Conservation (phyloP, 2,797 vertebrate genomes). For the Tolypeutes matacus region DNA sequence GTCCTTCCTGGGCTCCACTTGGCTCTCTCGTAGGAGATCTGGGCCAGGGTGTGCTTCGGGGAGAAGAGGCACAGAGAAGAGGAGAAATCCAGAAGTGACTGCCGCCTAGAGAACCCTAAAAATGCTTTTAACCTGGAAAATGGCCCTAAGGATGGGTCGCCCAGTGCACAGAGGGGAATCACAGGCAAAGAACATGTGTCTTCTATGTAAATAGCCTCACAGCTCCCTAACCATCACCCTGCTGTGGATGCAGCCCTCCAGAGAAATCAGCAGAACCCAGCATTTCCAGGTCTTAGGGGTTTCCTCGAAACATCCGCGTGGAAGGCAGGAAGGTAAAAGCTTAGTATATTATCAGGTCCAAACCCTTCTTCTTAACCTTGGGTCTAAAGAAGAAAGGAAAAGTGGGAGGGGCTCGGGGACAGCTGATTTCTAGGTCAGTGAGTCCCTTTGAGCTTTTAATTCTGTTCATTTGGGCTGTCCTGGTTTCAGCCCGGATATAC, state of each 20-base stretch:
- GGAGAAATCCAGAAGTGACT: conserved; percentile 49
- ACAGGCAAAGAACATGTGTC: background rate
- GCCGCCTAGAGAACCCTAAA: conserved; percentile 42
- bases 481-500: conserved; percentile 46
- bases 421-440: conserved; percentile 57
- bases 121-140: conserved; percentile 66
- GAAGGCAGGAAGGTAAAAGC: background rate
- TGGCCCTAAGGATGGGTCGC: background rate
- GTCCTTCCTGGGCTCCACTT: background rate
- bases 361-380: background rate
- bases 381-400: background rate
- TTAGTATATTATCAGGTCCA: background rate
- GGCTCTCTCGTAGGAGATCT: conserved; percentile 1
- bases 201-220: background rate
- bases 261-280: background rate
- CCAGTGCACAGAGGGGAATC: background rate
- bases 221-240: background rate
- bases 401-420: background rate
- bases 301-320: background rate
- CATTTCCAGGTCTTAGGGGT: background rate
- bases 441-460: conserved; percentile 43
- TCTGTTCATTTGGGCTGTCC: background rate
- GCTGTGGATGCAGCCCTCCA: background rate
- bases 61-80: conserved; percentile 35
- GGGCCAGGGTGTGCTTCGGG: conserved; percentile 36